Conservation (phyloP, 2,113 vertebrate genomes). For the Romanogobio albipinnatus region DNA sequence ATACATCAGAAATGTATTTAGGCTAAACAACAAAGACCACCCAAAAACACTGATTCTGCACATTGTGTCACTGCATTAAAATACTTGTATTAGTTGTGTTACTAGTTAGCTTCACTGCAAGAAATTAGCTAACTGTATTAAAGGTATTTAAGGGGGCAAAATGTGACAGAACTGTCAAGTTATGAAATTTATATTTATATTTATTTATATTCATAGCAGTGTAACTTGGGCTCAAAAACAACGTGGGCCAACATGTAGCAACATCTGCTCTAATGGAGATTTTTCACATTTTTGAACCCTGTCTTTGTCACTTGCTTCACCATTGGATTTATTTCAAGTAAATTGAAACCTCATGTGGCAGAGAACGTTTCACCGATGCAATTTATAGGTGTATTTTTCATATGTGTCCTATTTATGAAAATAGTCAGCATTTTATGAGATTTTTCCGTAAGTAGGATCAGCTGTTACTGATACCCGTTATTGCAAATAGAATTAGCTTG, state of each 20-base stretch:
- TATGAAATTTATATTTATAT: background rate
- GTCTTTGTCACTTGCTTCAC: background rate
- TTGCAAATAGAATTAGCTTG: conserved; percentile 13
- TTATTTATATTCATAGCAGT: background rate
- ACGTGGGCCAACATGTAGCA: background rate
- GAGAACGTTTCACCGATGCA: background rate
- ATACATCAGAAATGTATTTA: background rate
- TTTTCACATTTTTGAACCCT: background rate
- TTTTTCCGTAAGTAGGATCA: background rate
- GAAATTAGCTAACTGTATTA: background rate
- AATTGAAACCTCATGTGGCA: background rate
- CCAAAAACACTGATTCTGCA: background rate
- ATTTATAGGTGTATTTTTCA: background rate
- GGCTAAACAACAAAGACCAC: background rate
- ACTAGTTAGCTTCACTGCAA: background rate
- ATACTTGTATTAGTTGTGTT: background rate
- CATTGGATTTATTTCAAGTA: background rate
- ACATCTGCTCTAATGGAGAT: background rate
- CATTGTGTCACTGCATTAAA: background rate
- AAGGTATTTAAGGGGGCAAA: background rate
- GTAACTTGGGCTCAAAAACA: background rate
- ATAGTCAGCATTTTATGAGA: conserved; percentile 1
- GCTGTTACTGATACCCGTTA: conserved; percentile 12
- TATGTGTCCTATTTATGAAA: background rate
- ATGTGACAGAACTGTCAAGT: too few relatives aligned